Conservation (phyloP, 2,113 vertebrate genomes). For the Ailuropoda melanoleuca region DNA sequence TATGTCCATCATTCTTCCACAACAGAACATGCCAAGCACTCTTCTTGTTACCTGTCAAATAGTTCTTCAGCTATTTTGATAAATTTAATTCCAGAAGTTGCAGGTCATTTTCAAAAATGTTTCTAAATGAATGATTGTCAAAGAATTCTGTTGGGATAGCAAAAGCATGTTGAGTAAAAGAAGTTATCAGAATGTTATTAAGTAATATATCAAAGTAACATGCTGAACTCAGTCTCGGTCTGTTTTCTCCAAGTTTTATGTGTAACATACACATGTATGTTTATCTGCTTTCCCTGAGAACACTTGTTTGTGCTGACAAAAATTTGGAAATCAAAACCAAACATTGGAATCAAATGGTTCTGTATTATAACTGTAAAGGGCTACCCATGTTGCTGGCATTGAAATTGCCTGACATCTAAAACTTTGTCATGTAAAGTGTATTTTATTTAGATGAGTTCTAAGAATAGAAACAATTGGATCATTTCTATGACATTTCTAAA, state of each 20-base stretch:
- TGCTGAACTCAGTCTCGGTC: neutral
- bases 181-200: conserved; percentile 18
- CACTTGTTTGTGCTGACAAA: neutral
- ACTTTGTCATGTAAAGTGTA: conserved; percentile 9
- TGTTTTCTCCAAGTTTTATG: neutral
- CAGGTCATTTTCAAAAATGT: conserved; percentile 62
- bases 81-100: conserved; percentile 37
- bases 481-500: neutral
- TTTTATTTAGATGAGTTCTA: conserved; percentile 49
- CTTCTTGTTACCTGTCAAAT: neutral
- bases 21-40: neutral
- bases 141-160: neutral
- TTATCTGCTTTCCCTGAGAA: conserved; percentile 24
- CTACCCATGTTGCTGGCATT: neutral
- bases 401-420: conserved; percentile 18
- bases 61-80: conserved; percentile 54
- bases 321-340: conserved; percentile 38
- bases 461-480: conserved; percentile 53
- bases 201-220: neutral
- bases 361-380: conserved; percentile 1
- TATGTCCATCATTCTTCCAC: conserved; percentile 69
- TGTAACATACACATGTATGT: neutral
- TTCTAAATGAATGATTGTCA: conserved; percentile 57
- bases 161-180: neutral
- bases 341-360: conserved; percentile 6